A percentile compares a stretch with the other conserved stretches of the same genome.
Evolutionary conservation across 2,888 invertebrate genomes (phyloP).

Genomic region (Drosophila leonis): DNA sequence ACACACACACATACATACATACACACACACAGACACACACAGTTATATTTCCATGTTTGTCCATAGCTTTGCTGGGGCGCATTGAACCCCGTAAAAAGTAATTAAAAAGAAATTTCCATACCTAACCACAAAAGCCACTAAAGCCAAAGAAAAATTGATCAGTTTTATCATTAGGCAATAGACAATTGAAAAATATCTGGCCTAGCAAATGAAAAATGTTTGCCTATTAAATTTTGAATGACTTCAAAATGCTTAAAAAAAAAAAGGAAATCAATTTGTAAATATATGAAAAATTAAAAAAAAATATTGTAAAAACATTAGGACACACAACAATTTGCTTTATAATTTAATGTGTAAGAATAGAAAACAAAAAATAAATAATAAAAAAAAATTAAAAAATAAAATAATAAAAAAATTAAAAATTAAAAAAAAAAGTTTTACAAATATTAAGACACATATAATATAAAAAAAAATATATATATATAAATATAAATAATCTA

Average conservation of each 20-base stretch:
- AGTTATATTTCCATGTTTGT: neutral
- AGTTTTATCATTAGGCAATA: slow-evolving; percentile 46
- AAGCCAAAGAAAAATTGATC: slow-evolving; percentile 41
- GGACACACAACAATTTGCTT: no score
- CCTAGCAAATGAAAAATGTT: neutral
- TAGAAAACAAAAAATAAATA: no score
- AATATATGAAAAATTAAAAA: no score
- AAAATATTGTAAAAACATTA: no score
- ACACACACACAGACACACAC: neutral
- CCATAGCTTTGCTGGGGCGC: slow-evolving; percentile 18
- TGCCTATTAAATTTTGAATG: neutral
- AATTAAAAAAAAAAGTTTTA: no score
- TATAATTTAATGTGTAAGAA: no score
- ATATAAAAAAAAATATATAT: no score
- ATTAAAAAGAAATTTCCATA: slow-evolving; percentile 55
- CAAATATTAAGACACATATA: no score
- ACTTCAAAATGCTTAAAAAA: neutral
- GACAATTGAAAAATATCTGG: slow-evolving; percentile 1
- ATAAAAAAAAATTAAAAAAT: no score
- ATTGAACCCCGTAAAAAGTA: slow-evolving; percentile 66
- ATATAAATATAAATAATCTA: no score
- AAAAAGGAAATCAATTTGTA: no score
- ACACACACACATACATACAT: neutral
- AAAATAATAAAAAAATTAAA: no score
- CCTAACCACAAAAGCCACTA: slow-evolving; percentile 47